Evolutionary conservation across 92 coral and sea anemone species (phyloP).

Genomic region (Anthopleura xanthogrammica): DNA sequence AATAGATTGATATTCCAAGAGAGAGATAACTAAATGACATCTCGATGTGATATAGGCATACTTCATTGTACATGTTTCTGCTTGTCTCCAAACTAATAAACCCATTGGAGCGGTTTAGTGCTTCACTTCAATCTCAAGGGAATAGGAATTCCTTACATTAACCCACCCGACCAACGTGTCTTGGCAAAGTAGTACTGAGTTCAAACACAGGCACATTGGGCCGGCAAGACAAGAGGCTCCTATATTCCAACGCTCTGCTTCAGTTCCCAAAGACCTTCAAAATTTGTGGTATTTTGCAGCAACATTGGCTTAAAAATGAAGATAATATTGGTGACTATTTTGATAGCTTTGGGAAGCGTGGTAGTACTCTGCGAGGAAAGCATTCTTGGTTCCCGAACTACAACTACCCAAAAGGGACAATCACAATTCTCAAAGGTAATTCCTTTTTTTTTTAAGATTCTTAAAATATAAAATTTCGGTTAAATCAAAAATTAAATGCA

Average conservation of each 20-base stretch:
- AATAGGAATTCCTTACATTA: neutral
- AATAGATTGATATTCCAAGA: slow-evolving; percentile 11
- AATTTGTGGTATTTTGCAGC: neutral
- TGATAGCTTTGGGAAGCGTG: neutral
- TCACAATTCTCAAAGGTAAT: no score
- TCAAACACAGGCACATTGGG: neutral
- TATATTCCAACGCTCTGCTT: neutral
- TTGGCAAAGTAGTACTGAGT: slow-evolving; percentile 13
- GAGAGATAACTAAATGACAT: slow-evolving; percentile 23
- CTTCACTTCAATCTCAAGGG: slow-evolving; percentile 1
- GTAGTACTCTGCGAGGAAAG: neutral
- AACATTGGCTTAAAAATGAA: neutral
- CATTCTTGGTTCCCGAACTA: neutral
- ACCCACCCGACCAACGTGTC: slow-evolving; percentile 16
- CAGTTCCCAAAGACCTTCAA: neutral
- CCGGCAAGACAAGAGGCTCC: neutral
- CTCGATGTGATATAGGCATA: slow-evolving; percentile 1
- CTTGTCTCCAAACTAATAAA: slow-evolving; percentile 12
- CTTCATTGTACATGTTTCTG: slow-evolving; percentile 19
- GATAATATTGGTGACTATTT: neutral
- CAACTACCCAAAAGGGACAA: neutral
- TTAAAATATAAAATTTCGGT: no score
- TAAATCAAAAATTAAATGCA: no score
- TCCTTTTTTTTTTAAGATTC: no score
- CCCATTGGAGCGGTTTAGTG: neutral